Conservation (phyloP, 2,888 invertebrate species). For the Heliconius cydno region DNA sequence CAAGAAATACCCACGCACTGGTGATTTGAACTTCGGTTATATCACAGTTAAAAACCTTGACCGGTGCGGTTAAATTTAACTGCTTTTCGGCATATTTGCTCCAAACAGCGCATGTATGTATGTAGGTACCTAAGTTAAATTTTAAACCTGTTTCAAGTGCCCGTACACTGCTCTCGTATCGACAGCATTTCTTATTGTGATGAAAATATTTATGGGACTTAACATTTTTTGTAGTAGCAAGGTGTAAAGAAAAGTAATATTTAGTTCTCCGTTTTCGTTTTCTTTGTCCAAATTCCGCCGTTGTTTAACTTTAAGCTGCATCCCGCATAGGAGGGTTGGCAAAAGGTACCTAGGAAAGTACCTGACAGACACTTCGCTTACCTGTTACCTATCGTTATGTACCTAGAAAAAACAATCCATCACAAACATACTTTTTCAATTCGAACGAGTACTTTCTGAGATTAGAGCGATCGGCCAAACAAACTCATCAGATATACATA, state of each 20-base stretch:
- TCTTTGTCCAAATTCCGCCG: background rate
- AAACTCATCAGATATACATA: background rate
- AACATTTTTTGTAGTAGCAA: background rate
- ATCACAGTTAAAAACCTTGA: slow-evolving; percentile 21
- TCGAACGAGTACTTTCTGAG: background rate
- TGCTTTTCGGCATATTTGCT: slow-evolving; percentile 32
- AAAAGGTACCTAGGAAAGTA: no score
- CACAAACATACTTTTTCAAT: background rate
- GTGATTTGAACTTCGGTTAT: background rate
- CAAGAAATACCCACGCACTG: background rate
- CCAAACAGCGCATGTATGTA: slow-evolving; percentile 13
- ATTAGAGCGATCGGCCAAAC: background rate
- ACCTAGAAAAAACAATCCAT: background rate
- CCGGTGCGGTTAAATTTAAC: slow-evolving; percentile 20
- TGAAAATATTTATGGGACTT: background rate
- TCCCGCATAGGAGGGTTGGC: background rate
- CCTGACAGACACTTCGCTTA: no score
- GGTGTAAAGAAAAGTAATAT: background rate
- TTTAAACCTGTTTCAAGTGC: slow-evolving; percentile 21
- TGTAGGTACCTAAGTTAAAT: slow-evolving; percentile 5
- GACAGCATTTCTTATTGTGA: slow-evolving; percentile 9
- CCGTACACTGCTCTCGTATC: slow-evolving; percentile 12
- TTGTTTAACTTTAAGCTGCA: background rate
- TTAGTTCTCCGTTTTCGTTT: background rate
- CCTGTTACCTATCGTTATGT: no score